A percentile compares a stretch with the other conserved stretches of the same genome.
Conservation (phyloP, 2,888 invertebrate genomes). For the Andricus curvator region DNA sequence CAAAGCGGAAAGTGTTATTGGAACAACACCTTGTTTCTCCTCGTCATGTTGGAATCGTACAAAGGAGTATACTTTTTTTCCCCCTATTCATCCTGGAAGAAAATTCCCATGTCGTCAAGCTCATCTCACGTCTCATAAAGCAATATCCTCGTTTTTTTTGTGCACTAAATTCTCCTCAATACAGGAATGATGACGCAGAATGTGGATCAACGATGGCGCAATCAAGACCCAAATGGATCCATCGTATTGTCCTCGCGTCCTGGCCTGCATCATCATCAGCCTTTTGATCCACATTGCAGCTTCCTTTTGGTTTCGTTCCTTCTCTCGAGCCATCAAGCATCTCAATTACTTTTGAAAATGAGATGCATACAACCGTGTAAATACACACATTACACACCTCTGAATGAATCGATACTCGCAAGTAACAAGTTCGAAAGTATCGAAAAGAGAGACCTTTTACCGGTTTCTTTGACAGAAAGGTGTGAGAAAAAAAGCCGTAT, state of each 20-base stretch:
- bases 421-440: slow-evolving; percentile 18
- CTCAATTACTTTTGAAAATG: slow-evolving; percentile 27
- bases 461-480: slow-evolving; percentile 11
- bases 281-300: background rate
- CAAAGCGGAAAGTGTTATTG: slow-evolving; percentile 18
- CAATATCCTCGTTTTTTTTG: slow-evolving; percentile 36
- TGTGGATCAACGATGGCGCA: slow-evolving; percentile 37
- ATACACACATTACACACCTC: slow-evolving; percentile 31
- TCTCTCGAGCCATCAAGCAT: background rate
- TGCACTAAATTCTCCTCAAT: slow-evolving; percentile 31
- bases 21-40: slow-evolving; percentile 26
- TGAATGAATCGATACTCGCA: slow-evolving; percentile 6
- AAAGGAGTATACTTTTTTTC: background rate
- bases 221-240: slow-evolving; percentile 30
- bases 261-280: slow-evolving; percentile 37
- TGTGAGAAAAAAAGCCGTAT: slow-evolving; percentile 23
- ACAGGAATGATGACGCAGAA: slow-evolving; percentile 34
- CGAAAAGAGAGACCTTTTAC: background rate
- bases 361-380: background rate
- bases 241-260: slow-evolving; percentile 34
- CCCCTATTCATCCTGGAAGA: slow-evolving; percentile 6
- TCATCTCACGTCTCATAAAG: slow-evolving; percentile 34
- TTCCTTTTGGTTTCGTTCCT: slow-evolving; percentile 8
- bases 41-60: slow-evolving; percentile 23
- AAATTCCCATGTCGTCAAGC: slow-evolving; percentile 39